Percentiles rank a stretch among this genome's conserved stretches.
phyloP scores from a whole-genome alignment of 2,113 vertebrate genomes.

The Dermatemys mawii region DNA sequence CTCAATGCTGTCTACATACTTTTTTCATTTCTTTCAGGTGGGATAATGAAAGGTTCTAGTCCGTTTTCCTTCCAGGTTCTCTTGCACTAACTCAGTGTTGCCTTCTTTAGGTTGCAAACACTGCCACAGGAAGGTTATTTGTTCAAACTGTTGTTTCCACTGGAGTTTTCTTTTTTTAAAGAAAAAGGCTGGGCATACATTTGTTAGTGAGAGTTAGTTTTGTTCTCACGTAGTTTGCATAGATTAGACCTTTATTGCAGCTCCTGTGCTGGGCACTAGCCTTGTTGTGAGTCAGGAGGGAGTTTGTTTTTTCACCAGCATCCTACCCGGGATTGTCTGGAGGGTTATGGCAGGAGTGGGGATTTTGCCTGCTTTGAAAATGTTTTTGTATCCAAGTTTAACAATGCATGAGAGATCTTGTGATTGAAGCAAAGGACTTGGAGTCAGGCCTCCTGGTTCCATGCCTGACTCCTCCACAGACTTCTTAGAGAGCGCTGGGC shows the following conservation, averaged over 20 bases:
- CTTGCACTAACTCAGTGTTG: accelerated
- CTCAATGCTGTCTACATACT: accelerated
- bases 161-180: accelerated
- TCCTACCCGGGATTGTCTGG: not conserved
- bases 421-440: not conserved
- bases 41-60: not conserved
- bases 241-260: not conserved
- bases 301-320: not conserved
- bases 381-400: not conserved
- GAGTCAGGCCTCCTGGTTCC: not conserved
- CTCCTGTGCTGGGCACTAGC: not conserved
- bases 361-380: not conserved
- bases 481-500: not conserved
- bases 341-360: not conserved
- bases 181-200: accelerated
- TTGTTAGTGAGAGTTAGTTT: not conserved
- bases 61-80: not conserved
- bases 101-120: not conserved
- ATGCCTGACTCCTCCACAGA: not conserved
- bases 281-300: not conserved
- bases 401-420: not conserved
- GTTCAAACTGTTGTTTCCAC: accelerated
- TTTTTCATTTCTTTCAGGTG: accelerated
- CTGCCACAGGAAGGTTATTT: not conserved
- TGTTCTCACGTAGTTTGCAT: not conserved